Conservation (phyloP, 2,113 vertebrate species). For the Thermophis baileyi region DNA sequence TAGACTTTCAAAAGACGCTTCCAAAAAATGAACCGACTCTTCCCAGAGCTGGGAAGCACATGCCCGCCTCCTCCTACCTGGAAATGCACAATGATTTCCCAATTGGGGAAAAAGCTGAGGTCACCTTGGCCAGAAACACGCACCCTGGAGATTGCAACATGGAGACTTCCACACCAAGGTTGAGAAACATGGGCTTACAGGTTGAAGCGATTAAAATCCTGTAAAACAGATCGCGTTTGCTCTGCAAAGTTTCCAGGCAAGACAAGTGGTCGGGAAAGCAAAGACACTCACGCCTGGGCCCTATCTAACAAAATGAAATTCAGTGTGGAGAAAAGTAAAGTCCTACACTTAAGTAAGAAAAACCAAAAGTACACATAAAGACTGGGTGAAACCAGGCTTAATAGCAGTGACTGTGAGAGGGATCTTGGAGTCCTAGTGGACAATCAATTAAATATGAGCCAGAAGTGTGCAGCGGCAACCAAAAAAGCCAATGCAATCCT, state of each 20-base stretch:
- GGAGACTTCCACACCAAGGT: background rate
- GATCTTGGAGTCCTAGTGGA: no score
- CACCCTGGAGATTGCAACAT: background rate
- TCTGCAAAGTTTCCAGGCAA: background rate
- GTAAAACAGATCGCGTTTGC: background rate
- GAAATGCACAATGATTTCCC: background rate
- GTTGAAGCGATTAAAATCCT: background rate
- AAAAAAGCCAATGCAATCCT: no score
- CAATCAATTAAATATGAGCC: no score
- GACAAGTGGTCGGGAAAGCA: background rate
- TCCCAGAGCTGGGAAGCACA: background rate
- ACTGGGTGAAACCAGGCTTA: no score
- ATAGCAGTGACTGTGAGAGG: no score
- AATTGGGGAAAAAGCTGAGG: background rate
- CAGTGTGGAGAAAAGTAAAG: no score
- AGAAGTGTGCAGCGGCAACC: no score
- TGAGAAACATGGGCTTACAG: background rate
- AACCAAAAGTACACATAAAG: no score
- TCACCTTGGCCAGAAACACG: background rate
- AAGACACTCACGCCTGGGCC: no score
- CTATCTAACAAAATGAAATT: no score
- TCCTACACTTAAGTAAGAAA: no score
- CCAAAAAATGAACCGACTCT: background rate
- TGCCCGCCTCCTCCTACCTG: background rate
- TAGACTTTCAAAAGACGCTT: background rate